phyloP scores from a whole-genome alignment of 1,140 invertebrate genomes.

The Drosophila navojoa region DNA sequence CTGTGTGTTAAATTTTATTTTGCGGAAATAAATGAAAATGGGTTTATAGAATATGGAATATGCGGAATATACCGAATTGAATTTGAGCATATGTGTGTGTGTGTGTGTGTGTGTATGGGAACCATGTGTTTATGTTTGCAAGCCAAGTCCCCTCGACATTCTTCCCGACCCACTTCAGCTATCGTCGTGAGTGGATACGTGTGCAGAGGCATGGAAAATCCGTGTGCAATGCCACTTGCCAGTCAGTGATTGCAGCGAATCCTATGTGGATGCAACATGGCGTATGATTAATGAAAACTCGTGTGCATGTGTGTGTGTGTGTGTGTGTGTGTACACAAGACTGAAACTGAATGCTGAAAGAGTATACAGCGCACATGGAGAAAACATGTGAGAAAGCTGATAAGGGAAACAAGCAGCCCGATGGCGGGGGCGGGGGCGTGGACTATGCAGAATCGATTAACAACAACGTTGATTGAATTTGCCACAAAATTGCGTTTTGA shows the following conservation, averaged over 20 bases:
- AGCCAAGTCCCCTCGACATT: not conserved
- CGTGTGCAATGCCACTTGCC: conserved; percentile 69
- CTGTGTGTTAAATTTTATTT: not conserved
- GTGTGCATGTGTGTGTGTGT: conserved; percentile 17
- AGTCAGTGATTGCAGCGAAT: conserved; percentile 45
- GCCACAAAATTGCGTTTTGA: conserved; percentile 59
- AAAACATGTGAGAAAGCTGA: conserved; percentile 38
- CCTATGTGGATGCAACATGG: conserved; percentile 68
- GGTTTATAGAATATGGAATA: conserved; percentile 32
- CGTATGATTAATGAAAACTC: conserved; percentile 77
- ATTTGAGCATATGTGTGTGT: conserved; percentile 47
- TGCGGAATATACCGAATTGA: conserved; percentile 52
- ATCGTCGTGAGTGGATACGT: conserved; percentile 27
- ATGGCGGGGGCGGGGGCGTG: not conserved
- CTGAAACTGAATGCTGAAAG: conserved; percentile 27
- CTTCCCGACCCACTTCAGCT: not conserved
- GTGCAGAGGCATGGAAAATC: conserved; percentile 76
- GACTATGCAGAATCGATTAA: conserved; percentile 68
- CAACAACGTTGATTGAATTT: conserved; percentile 76
- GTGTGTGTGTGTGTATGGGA: too few species aligned
- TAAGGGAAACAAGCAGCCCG: conserved; percentile 22
- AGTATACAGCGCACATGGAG: conserved; percentile 15
- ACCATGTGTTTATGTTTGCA: conserved; percentile 19
- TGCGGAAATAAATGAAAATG: conserved; percentile 17
- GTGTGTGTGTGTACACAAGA: not conserved